Evolutionary conservation across 92 coral and sea anemone genomes (phyloP), one percentile per base, ranked within the genome.

Genomic region (Umimayanthus kanabou): DNA sequence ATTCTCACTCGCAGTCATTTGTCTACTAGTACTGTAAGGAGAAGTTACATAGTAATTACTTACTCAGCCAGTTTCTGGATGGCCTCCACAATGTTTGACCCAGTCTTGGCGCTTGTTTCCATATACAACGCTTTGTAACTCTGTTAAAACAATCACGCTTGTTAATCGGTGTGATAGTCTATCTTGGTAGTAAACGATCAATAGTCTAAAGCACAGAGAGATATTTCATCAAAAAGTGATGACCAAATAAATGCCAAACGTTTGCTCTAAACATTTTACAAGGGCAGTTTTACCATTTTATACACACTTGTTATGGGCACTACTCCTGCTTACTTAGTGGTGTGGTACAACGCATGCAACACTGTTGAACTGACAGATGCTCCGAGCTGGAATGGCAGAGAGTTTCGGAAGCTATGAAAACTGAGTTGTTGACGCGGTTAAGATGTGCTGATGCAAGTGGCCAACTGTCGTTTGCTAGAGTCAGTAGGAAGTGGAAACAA

Each of bases 91-190:
- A 97, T 95, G 72, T 93, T 92, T 39, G 92, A 84, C 9, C 98
- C 99, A 49, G 96, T 92, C 85, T 97, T 97, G 58, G 99, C 98
- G 80, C 99, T 97, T 53, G 99, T 94, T 90, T 97, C 99, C 72
- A 93, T 85, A 57, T 95, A 97, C 80, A 97, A 81, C 53, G 99
- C 97, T 33, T 97, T 92, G 86, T 97, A 92, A 50, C 87, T 78
- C 99, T 97, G 88, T 26, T 42, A 55, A 87, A 3, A 39, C 2
- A 61, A 64, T 11, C 85, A 84, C 29, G 42, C 39, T 55, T 33
- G 42, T 30, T 61, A 22, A 26, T 47, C 43, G 49, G 69, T 25
- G 66, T 8, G 39, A 90, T 7, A 16, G 29, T 64, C 33, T 30
- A 71, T 80, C 80, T 73, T 29, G 11, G 90, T 86, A 39, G 73